Evolutionary conservation across 2,888 invertebrate genomes (phyloP), one percentile per base, ranked within the genome.

Genomic region (Euzetes globulus): DNA sequence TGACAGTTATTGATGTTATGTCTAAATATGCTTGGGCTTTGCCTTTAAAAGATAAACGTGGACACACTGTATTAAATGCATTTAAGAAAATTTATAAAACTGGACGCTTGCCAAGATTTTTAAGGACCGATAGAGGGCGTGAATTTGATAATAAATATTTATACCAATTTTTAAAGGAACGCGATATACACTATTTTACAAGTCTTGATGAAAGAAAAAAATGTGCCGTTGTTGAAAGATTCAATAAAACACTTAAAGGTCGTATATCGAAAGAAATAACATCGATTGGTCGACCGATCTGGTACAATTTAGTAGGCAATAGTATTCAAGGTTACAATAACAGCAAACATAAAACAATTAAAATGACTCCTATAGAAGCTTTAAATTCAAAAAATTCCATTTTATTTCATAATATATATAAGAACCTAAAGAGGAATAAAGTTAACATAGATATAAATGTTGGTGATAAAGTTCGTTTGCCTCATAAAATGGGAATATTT

Each of bases 161-260:
- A 25, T 41, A 45, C 41, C 2, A 6, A 13, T 76, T 77, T 71
- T 65, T 77, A 41, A 75, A 74, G n/a, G 33, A 76, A 33, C 72
- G 78, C 19, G 74, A 77, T 33, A 77, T 65, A 1, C 3, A 37
- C 45, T 79, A 77, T 76, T 79, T 79, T 50, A 78, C 77, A 6
- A 79, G 79, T 4, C 74, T 78, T n/a, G 79, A 79, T 75, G 78
- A 78, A 7, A 79, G 79, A 55, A 77, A 79, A 6, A 81, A 82
- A 76, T 79, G 80, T 2, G 75, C 78, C 2, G 76, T 81, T 7
- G 78, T 79, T 1, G 81, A 82, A 77, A 71, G 81, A 6, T 80
- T 80, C n/a, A 79, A 80, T 77, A 60, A 80, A 72, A 81, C 80
- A 11, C 55, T 81, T 15, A 81, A 81, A 76, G 76, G 78, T 50